Evolutionary conservation across 2,888 invertebrate genomes (phyloP).

Genomic region (Eristalis tenax): DNA sequence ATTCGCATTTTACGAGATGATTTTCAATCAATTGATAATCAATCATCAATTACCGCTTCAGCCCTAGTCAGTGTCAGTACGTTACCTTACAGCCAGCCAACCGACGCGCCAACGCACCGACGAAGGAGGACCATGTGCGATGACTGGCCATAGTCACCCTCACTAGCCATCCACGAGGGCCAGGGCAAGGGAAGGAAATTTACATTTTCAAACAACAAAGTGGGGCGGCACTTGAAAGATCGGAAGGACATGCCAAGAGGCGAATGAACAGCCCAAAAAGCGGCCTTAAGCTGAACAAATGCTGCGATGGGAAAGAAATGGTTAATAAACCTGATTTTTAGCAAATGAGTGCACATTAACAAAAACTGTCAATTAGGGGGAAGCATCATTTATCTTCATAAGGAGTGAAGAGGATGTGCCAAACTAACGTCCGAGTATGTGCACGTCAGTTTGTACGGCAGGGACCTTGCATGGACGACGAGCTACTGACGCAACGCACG

Average conservation of each 20-base stretch:
- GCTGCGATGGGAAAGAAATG: neutral
- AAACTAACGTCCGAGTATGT: neutral
- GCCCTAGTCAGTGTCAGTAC: conserved; percentile 61
- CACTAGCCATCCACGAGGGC: too few relatives aligned
- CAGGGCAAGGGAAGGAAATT: too few relatives aligned
- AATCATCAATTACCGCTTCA: conserved; percentile 80
- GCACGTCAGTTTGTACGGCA: neutral
- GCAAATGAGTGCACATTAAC: conserved; percentile 57
- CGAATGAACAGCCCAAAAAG: neutral
- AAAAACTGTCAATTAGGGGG: conserved; percentile 52
- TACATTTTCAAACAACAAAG: neutral
- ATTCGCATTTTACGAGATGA: conserved; percentile 50
- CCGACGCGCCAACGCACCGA: neutral
- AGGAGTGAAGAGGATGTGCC: conserved; percentile 27
- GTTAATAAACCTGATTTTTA: conserved; percentile 54
- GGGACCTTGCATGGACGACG: neutral
- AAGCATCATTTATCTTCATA: conserved; percentile 57
- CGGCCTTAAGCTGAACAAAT: conserved; percentile 1
- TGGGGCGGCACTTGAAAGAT: neutral
- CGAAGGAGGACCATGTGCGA: neutral
- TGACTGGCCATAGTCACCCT: neutral
- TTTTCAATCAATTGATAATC: conserved; percentile 75
- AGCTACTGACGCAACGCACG: neutral
- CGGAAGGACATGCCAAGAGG: too few relatives aligned
- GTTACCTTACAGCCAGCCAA: neutral